These are phyloP conservation scores for Knipowitschia caucasica DNA, from an alignment of 2,797 vertebrate species.

Conservation along the genomic window DNA sequence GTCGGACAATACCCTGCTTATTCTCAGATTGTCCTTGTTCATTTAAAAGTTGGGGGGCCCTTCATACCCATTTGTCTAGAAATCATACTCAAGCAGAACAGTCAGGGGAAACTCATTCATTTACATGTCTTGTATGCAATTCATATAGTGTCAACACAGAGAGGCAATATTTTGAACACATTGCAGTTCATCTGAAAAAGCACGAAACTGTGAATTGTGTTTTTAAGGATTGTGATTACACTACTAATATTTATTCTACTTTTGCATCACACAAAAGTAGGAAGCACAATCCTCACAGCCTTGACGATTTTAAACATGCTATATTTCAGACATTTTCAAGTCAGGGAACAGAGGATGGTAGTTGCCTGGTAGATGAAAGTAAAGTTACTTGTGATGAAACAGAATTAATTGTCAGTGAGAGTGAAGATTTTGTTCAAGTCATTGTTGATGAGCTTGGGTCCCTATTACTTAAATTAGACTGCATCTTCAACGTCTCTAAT, in stretches of 20 bases:
- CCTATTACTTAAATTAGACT: slow-evolving; percentile 45
- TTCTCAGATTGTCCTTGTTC: neutral
- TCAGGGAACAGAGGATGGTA: neutral
- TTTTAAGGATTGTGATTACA: neutral
- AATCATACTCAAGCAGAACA: no score
- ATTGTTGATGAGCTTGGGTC: slow-evolving; percentile 40
- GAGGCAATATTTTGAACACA: neutral
- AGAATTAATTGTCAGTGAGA: no score
- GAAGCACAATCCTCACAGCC: neutral
- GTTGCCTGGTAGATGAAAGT: neutral
- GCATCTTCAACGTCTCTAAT: slow-evolving; percentile 35
- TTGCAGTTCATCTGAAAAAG: neutral
- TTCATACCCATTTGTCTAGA: neutral
- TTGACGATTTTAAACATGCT: neutral
- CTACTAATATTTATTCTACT: neutral
- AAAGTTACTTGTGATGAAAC: neutral
- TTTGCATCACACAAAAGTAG: neutral
- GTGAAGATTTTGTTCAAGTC: slow-evolving; percentile 9
- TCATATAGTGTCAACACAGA: neutral
- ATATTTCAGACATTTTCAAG: neutral
- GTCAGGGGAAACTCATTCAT: neutral
- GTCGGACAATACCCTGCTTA: neutral
- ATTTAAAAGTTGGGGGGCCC: slow-evolving; percentile 15
- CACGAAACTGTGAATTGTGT: neutral
- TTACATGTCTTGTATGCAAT: neutral